Conservation (phyloP, 2,113 vertebrate species). For the Scomber colias region DNA sequence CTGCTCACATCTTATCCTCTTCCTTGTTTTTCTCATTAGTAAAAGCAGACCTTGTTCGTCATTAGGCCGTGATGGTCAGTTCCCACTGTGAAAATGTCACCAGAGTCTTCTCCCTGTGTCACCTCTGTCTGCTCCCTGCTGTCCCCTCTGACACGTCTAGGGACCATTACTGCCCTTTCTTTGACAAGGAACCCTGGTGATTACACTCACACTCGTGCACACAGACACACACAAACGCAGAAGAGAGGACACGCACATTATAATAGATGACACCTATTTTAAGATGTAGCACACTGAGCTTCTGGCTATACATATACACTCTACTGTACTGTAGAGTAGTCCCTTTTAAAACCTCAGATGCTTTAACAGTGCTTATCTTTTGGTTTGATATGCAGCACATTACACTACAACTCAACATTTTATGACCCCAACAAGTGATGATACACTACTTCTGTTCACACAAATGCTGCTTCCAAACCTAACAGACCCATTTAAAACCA, state of each 20-base stretch:
- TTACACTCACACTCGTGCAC: constrained; percentile 5
- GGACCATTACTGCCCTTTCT: constrained; percentile 61
- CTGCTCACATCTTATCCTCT: not conserved
- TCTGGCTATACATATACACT: not conserved
- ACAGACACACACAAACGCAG: constrained; percentile 1
- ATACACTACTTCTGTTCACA: constrained; percentile 9
- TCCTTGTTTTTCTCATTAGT: constrained; percentile 59
- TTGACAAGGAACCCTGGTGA: constrained; percentile 61
- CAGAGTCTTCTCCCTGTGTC: constrained; percentile 51
- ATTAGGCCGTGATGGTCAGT: constrained; percentile 40
- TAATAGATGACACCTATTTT: constrained; percentile 18
- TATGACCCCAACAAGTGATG: constrained; percentile 1
- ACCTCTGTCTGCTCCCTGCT: constrained; percentile 62
- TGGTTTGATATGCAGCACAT: not conserved
- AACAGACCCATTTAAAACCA: not conserved
- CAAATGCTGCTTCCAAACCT: not conserved
- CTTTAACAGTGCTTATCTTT: not conserved
- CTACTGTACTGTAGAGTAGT: not conserved
- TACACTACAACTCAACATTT: not conserved
- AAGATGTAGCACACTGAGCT: not conserved
- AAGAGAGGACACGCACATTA: not conserved
- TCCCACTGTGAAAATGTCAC: constrained; percentile 74
- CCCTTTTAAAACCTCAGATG: constrained; percentile 6
- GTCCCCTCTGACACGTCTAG: constrained; percentile 59
- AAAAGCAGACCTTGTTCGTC: constrained; percentile 46